Conservation (phyloP, 2,113 vertebrate species). For the Erythrocercus mccallii region DNA sequence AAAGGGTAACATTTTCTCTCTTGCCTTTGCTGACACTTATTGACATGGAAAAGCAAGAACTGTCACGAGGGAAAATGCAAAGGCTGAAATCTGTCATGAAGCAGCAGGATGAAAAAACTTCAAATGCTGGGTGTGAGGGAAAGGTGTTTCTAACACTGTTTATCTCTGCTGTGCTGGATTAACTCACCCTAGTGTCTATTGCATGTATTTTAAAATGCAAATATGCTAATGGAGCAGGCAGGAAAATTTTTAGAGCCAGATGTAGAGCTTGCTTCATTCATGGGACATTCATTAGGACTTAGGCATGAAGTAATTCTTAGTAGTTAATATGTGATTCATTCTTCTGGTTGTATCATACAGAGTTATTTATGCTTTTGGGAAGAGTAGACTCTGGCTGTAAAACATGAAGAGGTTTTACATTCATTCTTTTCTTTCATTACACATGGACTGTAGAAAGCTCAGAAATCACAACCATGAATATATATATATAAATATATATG, state of each 20-base stretch:
- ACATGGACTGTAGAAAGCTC: neutral
- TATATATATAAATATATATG: neutral
- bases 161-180: neutral
- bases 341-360: neutral
- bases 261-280: neutral
- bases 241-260: neutral
- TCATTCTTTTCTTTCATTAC: neutral
- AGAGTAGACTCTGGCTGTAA: neutral
- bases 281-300: neutral
- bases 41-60: neutral
- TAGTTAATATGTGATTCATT: neutral
- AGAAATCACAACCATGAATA: neutral
- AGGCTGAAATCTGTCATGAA: neutral
- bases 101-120: neutral
- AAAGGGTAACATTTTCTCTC: neutral
- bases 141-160: neutral
- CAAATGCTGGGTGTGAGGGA: neutral
- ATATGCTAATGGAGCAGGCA: neutral
- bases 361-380: neutral
- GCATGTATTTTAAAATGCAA: neutral
- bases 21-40: neutral
- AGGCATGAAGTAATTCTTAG: neutral
- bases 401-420: neutral
- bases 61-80: neutral
- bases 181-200: neutral